These are phyloP conservation scores for Gymnobelideus leadbeateri DNA, from an alignment of 2,113 vertebrate genomes.

Conservation along the genomic window DNA sequence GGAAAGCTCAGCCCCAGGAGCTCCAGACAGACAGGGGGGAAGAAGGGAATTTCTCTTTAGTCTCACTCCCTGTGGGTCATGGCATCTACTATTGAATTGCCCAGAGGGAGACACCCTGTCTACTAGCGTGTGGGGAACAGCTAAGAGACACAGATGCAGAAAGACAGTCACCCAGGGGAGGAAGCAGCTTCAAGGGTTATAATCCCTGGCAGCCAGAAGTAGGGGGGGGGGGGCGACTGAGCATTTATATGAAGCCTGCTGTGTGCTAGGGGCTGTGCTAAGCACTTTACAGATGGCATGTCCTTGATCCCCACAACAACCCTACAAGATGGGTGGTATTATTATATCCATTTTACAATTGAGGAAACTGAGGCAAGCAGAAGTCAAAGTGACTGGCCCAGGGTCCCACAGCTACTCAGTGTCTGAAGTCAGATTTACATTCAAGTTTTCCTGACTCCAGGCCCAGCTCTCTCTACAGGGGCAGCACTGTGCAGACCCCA, in stretches of 20 bases:
- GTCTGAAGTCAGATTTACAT: too few relatives aligned
- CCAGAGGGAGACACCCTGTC: not conserved
- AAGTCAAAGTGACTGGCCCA: not conserved
- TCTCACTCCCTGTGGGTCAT: not conserved
- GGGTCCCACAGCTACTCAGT: too few relatives aligned
- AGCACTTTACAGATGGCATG: not conserved
- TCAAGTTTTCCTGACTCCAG: too few relatives aligned
- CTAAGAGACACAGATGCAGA: not conserved
- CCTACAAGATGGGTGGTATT: not conserved
- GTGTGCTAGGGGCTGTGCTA: not conserved
- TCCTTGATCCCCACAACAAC: not conserved
- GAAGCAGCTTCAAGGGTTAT: not conserved
- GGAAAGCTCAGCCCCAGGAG: not conserved
- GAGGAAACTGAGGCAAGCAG: not conserved
- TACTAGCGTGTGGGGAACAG: not conserved
- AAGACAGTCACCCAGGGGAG: not conserved
- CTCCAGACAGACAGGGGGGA: not conserved
- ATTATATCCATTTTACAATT: not conserved
- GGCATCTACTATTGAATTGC: not conserved
- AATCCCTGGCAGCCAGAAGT: not conserved
- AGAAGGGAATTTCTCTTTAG: not conserved
- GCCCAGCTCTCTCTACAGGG: too few relatives aligned
- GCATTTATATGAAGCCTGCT: not conserved
- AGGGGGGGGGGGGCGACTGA: not conserved
- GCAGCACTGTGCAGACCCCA: too few relatives aligned